Evolutionary conservation across 1,140 invertebrate species (phyloP).

Genomic region (Drosophila rufa): DNA sequence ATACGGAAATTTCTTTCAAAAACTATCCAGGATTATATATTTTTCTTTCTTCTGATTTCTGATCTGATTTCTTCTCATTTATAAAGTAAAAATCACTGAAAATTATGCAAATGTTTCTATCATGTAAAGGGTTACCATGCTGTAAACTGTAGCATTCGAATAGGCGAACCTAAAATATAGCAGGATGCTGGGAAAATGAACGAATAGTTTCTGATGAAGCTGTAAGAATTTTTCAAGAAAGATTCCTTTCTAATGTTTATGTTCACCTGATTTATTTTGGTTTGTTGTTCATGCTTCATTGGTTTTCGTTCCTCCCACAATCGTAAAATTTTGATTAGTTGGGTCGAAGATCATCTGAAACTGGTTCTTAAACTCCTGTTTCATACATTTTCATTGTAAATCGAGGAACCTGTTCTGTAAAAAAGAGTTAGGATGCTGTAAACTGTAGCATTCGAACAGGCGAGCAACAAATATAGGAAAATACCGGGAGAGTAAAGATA

Average conservation of each 20-base stretch:
- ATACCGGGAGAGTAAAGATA: too few species aligned
- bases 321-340: not conserved
- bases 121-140: constrained; percentile 7
- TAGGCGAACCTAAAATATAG: not conserved
- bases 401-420: too few species aligned
- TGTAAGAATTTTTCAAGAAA: not conserved
- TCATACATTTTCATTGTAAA: too few species aligned
- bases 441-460: constrained; percentile 18
- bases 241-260: not conserved
- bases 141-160: constrained; percentile 8
- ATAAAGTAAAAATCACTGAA: not conserved
- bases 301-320: not conserved
- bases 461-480: not conserved
- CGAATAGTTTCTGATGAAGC: not conserved
- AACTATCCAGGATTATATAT: too few species aligned
- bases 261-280: not conserved
- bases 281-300: not conserved
- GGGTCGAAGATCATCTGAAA: not conserved
- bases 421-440: constrained; percentile 15
- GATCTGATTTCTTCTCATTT: not conserved
- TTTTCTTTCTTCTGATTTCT: too few species aligned
- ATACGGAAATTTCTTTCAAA: too few species aligned
- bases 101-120: not conserved
- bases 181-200: not conserved
- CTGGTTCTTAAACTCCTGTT: not conserved